Percentiles rank a stretch among this genome's conserved stretches.
These are phyloP conservation scores for Tor tambroides DNA, from an alignment of 2,113 vertebrate genomes.

Conservation along the genomic window DNA sequence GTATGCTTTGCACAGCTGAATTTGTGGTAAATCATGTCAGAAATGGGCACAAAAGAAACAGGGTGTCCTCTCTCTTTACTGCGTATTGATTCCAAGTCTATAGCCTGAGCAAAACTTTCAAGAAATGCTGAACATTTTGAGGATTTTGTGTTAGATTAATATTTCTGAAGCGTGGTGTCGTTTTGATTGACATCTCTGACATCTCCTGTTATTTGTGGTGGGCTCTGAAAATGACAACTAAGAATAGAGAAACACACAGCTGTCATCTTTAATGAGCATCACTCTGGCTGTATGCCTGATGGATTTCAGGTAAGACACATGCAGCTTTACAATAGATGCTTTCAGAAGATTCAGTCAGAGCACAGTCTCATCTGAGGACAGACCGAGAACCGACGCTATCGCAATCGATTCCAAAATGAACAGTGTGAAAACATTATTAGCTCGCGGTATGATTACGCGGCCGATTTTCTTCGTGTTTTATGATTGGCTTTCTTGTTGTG, in stretches of 20 bases:
- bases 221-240: slow-evolving; percentile 1
- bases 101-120: slow-evolving; percentile 14
- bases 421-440: slow-evolving; percentile 26
- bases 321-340: slow-evolving; percentile 1
- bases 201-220: slow-evolving; percentile 6
- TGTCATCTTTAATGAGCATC: slow-evolving; percentile 31
- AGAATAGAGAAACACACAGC: background rate
- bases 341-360: slow-evolving; percentile 26
- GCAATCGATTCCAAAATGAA: slow-evolving; percentile 43
- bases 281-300: background rate
- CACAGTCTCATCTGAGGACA: background rate
- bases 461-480: slow-evolving; percentile 35
- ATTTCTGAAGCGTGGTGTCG: slow-evolving; percentile 3
- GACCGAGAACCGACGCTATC: background rate
- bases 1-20: background rate
- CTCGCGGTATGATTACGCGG: slow-evolving; percentile 25
- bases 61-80: background rate
- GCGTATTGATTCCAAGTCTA: background rate
- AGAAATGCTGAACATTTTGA: background rate
- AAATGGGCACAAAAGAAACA: background rate
- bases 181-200: slow-evolving; percentile 38
- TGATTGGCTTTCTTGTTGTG: slow-evolving; percentile 21
- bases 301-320: slow-evolving; percentile 13
- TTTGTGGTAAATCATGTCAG: background rate
- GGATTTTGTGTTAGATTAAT: slow-evolving; percentile 34